Evolutionary conservation across 2,888 invertebrate genomes (phyloP).

Genomic region (Hipparchia sbordonii): DNA sequence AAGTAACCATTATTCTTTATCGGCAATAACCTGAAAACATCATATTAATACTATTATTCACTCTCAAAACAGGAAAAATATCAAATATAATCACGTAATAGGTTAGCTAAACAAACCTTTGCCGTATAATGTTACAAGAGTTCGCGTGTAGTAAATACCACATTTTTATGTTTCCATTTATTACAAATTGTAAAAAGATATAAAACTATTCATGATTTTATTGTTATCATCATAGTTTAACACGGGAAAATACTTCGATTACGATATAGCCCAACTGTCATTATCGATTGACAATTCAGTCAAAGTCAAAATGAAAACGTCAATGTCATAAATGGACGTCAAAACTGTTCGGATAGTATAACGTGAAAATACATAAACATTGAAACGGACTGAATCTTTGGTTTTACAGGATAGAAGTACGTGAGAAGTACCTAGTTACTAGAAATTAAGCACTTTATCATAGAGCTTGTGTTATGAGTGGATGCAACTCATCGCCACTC

Average conservation of each 20-base stretch:
- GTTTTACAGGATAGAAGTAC: too few species aligned
- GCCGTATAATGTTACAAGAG: constrained; percentile 60
- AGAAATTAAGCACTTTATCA: too few species aligned
- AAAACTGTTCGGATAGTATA: not conserved
- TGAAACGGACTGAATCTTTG: too few species aligned
- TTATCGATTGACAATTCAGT: constrained; percentile 1
- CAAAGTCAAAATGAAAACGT: constrained; percentile 7
- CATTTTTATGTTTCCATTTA: constrained; percentile 53
- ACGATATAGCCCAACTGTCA: constrained; percentile 18
- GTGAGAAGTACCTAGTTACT: too few species aligned
- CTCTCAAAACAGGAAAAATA: constrained; percentile 23
- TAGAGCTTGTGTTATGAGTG: too few species aligned
- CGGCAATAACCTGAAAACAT: constrained; percentile 62
- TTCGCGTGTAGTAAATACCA: constrained; percentile 70
- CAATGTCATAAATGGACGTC: not conserved
- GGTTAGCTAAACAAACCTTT: constrained; percentile 53
- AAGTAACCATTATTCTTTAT: constrained; percentile 57
- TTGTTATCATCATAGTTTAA: constrained; percentile 35
- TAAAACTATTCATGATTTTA: constrained; percentile 51
- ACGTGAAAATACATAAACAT: not conserved
- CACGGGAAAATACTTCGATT: constrained; percentile 34
- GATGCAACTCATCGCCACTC: too few species aligned
- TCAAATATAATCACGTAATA: constrained; percentile 11
- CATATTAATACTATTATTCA: constrained; percentile 32
- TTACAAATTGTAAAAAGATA: constrained; percentile 14